phyloP scores from a whole-genome alignment of 2,888 invertebrate species.

The Drosophila borborema region DNA sequence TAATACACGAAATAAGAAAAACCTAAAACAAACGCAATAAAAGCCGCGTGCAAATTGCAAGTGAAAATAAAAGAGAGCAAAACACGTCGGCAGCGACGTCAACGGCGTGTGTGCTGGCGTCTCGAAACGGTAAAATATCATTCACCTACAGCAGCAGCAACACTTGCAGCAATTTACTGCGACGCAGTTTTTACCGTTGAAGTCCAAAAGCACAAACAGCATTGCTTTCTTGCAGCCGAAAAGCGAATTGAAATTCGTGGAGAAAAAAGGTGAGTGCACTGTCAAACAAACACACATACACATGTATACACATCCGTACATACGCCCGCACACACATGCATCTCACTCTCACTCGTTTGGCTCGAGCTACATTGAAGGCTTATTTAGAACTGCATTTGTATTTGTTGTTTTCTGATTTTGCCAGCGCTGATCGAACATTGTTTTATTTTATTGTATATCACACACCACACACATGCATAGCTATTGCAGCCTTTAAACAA shows the following conservation, averaged over 20 bases:
- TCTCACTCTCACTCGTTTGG: constrained; percentile 34
- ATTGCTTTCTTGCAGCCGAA: constrained; percentile 45
- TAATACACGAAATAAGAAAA: constrained; percentile 4
- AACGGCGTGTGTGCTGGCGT: constrained; percentile 49
- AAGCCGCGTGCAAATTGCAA: constrained; percentile 42
- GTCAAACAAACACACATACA: constrained; percentile 26
- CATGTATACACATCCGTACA: constrained; percentile 11
- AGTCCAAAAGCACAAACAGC: constrained; percentile 39
- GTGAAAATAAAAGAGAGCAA: constrained; percentile 18
- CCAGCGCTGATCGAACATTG: constrained; percentile 40
- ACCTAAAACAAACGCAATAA: constrained; percentile 8
- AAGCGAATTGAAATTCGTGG: constrained; percentile 44
- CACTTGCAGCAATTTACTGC: constrained; percentile 54
- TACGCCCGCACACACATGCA: constrained; percentile 18
- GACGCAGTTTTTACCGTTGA: constrained; percentile 74
- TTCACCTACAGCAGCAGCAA: constrained; percentile 23
- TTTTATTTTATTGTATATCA: constrained; percentile 35
- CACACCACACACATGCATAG: not conserved
- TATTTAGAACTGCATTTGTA: constrained; percentile 41
- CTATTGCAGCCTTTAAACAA: constrained; percentile 48
- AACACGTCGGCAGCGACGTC: constrained; percentile 43
- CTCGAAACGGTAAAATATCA: constrained; percentile 39
- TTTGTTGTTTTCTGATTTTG: constrained; percentile 19
- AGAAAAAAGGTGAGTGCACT: constrained; percentile 74
- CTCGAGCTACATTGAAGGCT: constrained; percentile 27